Evolutionary conservation across 2,888 invertebrate genomes (phyloP).

Genomic region (Caenorhabditis virilis): DNA sequence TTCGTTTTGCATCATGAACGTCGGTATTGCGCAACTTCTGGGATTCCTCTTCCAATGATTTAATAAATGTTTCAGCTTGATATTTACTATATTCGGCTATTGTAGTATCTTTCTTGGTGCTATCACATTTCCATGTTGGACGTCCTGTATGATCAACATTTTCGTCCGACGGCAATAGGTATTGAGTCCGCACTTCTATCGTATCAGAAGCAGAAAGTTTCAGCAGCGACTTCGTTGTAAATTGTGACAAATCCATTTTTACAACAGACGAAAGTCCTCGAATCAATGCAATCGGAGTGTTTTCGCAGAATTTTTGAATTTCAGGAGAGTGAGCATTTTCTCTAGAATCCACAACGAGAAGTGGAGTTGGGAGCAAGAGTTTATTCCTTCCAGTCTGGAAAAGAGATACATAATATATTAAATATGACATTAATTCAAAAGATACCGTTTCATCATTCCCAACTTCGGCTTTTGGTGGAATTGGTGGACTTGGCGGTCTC

Average conservation of each 20-base stretch:
- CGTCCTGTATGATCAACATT: constrained; percentile 83
- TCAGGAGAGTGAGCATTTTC: constrained; percentile 95
- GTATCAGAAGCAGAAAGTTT: constrained; percentile 84
- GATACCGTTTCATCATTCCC: constrained; percentile 4
- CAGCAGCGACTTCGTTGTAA: constrained; percentile 95
- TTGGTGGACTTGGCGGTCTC: constrained; percentile 42
- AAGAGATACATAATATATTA: no score
- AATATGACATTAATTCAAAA: no score
- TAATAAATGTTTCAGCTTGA: constrained; percentile 96
- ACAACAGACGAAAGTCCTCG: constrained; percentile 71
- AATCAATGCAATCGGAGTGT: constrained; percentile 94
- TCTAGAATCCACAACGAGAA: constrained; percentile 83
- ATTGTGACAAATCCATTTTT: constrained; percentile 83
- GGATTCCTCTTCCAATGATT: constrained; percentile 76
- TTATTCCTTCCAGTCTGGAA: no score
- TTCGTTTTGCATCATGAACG: constrained; percentile 4
- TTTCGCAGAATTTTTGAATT: constrained; percentile 87
- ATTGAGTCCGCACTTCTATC: constrained; percentile 70
- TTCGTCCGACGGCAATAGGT: constrained; percentile 89
- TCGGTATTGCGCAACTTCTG: constrained; percentile 42
- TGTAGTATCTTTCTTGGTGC: constrained; percentile 90
- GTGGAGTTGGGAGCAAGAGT: constrained; percentile 54
- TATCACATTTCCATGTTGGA: constrained; percentile 88
- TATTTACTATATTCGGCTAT: constrained; percentile 97
- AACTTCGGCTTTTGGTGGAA: constrained; percentile 20